phyloP scores from a whole-genome alignment of 2,888 invertebrate genomes.

The Acrocera orbiculus region DNA sequence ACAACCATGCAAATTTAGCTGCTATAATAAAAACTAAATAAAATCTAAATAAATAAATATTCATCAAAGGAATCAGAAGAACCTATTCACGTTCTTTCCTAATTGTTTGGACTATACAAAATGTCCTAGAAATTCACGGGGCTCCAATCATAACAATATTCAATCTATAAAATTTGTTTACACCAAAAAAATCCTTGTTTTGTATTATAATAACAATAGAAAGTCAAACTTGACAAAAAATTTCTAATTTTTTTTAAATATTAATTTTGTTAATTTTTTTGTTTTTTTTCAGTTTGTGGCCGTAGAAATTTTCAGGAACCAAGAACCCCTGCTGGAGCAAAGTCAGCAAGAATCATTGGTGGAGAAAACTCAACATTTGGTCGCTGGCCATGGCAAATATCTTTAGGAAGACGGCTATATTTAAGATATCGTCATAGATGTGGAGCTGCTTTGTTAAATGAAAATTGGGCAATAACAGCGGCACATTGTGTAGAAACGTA shows the following conservation, averaged over 20 bases:
- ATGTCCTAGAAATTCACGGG: no score
- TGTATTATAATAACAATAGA: not conserved
- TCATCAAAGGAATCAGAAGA: no score
- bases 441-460: constrained; percentile 77
- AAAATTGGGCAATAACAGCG: constrained; percentile 91
- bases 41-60: no score
- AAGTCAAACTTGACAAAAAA: not conserved
- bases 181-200: no score
- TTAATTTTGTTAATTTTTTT: not conserved
- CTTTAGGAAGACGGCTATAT: constrained; percentile 76
- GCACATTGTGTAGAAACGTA: constrained; percentile 92
- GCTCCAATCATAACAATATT: no score
- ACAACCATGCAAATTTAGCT: no score
- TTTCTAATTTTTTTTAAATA: not conserved
- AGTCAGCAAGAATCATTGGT: constrained; percentile 83
- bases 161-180: no score
- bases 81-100: no score
- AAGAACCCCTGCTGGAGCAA: no score
- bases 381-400: constrained; percentile 93
- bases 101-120: no score
- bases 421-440: constrained; percentile 87
- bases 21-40: no score
- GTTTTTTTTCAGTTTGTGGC: constrained; percentile 57
- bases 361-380: constrained; percentile 74
- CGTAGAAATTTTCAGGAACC: constrained; percentile 69